Evolutionary conservation across 2,113 vertebrate species (phyloP).

Genomic region (Hyla sarda): DNA sequence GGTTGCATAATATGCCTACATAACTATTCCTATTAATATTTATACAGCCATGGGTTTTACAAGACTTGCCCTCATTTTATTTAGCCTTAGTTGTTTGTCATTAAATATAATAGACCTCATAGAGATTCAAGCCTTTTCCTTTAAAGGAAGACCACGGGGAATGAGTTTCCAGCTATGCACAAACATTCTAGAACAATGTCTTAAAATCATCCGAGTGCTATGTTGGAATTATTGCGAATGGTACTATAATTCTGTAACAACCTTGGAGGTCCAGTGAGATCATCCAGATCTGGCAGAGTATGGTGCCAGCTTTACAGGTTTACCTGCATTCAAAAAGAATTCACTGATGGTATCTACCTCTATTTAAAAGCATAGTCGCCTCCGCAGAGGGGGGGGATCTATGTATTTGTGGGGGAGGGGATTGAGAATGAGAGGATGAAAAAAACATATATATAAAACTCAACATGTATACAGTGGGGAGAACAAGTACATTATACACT

Average conservation of each 20-base stretch:
- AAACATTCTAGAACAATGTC: not conserved
- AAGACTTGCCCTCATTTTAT: not conserved
- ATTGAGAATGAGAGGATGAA: not conserved
- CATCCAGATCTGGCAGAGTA: not conserved
- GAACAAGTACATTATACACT: too few species aligned
- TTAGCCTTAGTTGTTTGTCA: not conserved
- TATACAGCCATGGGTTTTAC: not conserved
- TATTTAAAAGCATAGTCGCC: too few species aligned
- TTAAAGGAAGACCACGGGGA: constrained; percentile 2
- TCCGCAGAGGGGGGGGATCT: not conserved
- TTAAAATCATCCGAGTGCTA: not conserved
- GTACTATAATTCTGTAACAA: not conserved
- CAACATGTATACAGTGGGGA: too few species aligned
- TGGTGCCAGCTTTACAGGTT: not conserved
- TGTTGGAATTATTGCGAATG: not conserved
- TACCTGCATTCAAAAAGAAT: constrained; percentile 21
- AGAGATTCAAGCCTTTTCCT: not conserved
- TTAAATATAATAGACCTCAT: not conserved
- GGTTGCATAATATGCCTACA: not conserved
- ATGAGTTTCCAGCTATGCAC: not conserved
- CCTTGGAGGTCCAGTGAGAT: constrained; percentile 31
- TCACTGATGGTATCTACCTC: not conserved
- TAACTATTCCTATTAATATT: not conserved
- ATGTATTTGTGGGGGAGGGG: not conserved
- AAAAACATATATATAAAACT: too few species aligned